A percentile compares a stretch with the other conserved stretches of the same genome.
These are phyloP conservation scores for Resseliella maxima DNA, from an alignment of 2,888 invertebrate genomes.

Conservation along the genomic window DNA sequence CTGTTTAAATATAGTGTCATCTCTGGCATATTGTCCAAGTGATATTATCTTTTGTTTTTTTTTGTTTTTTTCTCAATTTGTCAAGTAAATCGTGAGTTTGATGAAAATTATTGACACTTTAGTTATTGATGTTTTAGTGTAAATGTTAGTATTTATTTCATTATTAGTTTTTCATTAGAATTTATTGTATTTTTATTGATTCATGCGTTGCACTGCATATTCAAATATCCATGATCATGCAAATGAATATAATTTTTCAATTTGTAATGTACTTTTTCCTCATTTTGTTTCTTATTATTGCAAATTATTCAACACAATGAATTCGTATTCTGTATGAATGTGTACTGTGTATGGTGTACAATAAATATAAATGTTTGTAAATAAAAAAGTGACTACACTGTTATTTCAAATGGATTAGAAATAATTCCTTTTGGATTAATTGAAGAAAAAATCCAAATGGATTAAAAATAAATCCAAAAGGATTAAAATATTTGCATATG, in stretches of 20 bases:
- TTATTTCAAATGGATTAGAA: no score
- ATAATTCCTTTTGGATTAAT: no score
- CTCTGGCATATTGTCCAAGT: constrained; percentile 47
- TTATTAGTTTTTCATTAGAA: neutral
- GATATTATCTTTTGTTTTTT: constrained; percentile 2
- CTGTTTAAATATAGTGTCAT: neutral
- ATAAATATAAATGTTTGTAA: constrained; percentile 1
- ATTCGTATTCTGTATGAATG: neutral
- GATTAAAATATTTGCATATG: no score
- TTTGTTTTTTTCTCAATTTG: neutral
- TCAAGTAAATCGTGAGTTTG: neutral
- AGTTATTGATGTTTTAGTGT: no score
- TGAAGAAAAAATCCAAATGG: no score
- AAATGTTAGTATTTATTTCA: neutral
- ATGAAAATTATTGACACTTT: no score
- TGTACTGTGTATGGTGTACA: neutral
- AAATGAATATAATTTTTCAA: neutral
- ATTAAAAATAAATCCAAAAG: no score
- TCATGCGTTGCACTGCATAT: constrained; percentile 4
- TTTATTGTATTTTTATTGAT: neutral
- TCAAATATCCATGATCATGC: constrained; percentile 13
- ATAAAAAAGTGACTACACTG: constrained; percentile 17
- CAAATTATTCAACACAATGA: neutral
- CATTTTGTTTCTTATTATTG: neutral
- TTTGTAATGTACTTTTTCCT: neutral